These are phyloP conservation scores for Hydrocynus forskahlii DNA, from an alignment of 2,797 vertebrate genomes.

Conservation along the genomic window DNA sequence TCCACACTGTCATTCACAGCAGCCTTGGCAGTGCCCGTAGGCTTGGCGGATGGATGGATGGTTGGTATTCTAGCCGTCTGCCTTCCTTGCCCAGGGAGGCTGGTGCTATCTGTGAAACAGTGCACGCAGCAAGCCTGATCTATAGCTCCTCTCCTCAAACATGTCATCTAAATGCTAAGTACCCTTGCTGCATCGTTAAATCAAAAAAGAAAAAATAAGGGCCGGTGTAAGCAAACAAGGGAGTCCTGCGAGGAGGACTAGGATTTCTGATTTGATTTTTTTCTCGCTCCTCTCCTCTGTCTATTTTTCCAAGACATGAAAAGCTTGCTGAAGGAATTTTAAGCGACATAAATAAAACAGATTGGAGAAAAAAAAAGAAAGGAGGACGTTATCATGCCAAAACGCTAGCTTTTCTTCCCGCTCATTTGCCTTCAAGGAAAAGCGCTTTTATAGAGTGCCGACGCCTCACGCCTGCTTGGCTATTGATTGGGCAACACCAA, in stretches of 20 bases:
- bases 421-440: slow-evolving; percentile 49
- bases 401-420: slow-evolving; percentile 18
- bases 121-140: slow-evolving; percentile 74
- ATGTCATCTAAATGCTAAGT: slow-evolving; percentile 88
- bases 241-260: slow-evolving; percentile 67
- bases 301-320: slow-evolving; percentile 45
- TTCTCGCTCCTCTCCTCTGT: slow-evolving; percentile 5
- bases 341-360: slow-evolving; percentile 50
- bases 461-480: slow-evolving; percentile 51
- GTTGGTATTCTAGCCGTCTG: slow-evolving; percentile 53
- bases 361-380: slow-evolving; percentile 12
- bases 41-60: slow-evolving; percentile 27
- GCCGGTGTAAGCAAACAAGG: slow-evolving; percentile 71
- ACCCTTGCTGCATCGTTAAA: slow-evolving; percentile 80
- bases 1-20: slow-evolving; percentile 73
- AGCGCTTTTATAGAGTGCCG: slow-evolving; percentile 55
- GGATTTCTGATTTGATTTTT: slow-evolving; percentile 71
- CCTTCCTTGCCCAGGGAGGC: slow-evolving; percentile 43
- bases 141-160: slow-evolving; percentile 76
- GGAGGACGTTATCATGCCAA: slow-evolving; percentile 47
- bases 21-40: slow-evolving; percentile 58
- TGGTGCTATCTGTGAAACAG: slow-evolving; percentile 66
- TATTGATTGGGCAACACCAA: slow-evolving; percentile 74
- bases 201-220: slow-evolving; percentile 72
- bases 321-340: slow-evolving; percentile 62